These are phyloP conservation scores for Epirrhoe tristata DNA, from an alignment of 2,888 invertebrate genomes.

Conservation along the genomic window DNA sequence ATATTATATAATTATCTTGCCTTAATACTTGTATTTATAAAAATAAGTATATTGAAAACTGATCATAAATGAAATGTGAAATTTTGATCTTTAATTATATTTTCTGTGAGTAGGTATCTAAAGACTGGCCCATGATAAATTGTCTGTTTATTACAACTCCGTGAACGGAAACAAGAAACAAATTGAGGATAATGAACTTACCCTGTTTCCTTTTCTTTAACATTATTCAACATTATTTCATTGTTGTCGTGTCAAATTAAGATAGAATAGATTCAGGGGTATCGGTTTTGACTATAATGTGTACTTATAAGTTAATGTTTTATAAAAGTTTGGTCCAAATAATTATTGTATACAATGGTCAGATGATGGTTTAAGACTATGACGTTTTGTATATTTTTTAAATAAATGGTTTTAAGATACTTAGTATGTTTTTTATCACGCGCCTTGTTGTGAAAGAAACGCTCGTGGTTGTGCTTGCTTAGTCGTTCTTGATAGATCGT, in stretches of 20 bases:
- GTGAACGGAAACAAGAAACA: neutral
- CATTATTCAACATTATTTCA: constrained; percentile 7
- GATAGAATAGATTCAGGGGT: constrained; percentile 57
- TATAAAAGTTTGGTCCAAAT: constrained; percentile 39
- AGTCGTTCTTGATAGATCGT: too few relatives aligned
- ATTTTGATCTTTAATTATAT: neutral
- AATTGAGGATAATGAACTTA: neutral
- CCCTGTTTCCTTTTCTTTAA: neutral
- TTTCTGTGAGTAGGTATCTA: neutral
- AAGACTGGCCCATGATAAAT: neutral
- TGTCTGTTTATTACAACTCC: neutral
- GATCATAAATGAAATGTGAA: too few relatives aligned
- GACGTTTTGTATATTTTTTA: constrained; percentile 63
- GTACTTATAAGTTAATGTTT: constrained; percentile 61
- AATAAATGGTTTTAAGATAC: constrained; percentile 59
- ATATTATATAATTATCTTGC: constrained; percentile 55
- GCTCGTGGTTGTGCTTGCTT: too few relatives aligned
- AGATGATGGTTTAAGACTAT: constrained; percentile 42
- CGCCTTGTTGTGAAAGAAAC: too few relatives aligned
- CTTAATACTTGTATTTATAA: constrained; percentile 26
- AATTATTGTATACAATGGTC: constrained; percentile 31
- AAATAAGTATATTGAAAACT: neutral
- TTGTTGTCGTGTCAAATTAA: constrained; percentile 36
- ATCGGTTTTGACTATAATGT: constrained; percentile 62
- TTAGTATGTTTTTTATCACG: constrained; percentile 9